phyloP scores from a whole-genome alignment of 2,797 vertebrate species.

The Carapus acus region DNA sequence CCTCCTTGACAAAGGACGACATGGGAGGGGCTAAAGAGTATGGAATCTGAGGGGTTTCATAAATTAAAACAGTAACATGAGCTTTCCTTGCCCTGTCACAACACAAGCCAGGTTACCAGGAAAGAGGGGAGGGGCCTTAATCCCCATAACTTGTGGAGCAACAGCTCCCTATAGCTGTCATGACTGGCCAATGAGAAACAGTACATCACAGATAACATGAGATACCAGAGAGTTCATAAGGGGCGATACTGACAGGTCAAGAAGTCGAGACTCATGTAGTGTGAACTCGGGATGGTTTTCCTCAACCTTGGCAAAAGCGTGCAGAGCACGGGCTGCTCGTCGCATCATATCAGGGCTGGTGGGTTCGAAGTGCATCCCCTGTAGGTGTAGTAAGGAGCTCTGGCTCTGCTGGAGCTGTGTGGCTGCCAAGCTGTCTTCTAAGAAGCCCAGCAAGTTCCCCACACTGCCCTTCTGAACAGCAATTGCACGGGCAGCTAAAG shows the following conservation, averaged over 20 bases:
- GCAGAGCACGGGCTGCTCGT: conserved; percentile 92
- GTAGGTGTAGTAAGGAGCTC: conserved; percentile 91
- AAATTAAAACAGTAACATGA: conserved; percentile 98
- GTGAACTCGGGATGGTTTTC: conserved; percentile 99
- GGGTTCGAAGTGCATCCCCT: conserved; percentile 94
- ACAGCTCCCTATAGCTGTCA: conserved; percentile 97
- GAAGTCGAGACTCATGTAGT: conserved; percentile 95
- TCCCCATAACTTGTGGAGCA: conserved; percentile 75
- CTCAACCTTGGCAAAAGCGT: conserved; percentile 97
- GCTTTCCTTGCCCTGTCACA: conserved; percentile 90
- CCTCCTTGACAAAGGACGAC: conserved; percentile 80
- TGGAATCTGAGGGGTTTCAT: conserved; percentile 99
- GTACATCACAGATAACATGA: conserved; percentile 99
- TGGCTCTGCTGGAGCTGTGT: conserved; percentile 98
- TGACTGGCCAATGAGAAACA: conserved; percentile 99
- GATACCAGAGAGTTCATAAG: conserved; percentile 99
- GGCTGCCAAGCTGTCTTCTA: conserved; percentile 98
- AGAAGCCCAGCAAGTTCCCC: conserved; percentile 93
- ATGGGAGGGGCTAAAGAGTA: conserved; percentile 77
- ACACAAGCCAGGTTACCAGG: conserved; percentile 75
- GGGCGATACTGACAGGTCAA: conserved; percentile 98
- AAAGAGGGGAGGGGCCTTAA: conserved; percentile 51
- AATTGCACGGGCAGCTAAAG: conserved; percentile 87
- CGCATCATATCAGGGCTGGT: conserved; percentile 99
- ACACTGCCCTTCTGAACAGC: conserved; percentile 97